These are phyloP conservation scores for Styela plicata DNA, from an alignment of 23 tunicate species.

Conservation along the genomic window DNA sequence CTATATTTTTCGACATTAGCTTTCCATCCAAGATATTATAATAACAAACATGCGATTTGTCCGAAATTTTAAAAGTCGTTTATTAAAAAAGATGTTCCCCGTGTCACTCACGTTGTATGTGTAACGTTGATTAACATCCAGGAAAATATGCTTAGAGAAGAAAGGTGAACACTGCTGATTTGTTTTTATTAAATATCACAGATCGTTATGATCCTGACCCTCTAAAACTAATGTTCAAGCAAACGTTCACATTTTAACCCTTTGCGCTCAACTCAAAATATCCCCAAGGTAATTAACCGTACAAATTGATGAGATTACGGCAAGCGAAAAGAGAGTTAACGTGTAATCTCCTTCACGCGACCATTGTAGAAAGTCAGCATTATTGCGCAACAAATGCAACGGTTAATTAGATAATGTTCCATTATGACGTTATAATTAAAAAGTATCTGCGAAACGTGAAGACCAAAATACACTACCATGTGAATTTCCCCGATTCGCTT, in stretches of 20 bases:
- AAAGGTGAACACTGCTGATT: background rate
- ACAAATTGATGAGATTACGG: background rate
- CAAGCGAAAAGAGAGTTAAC: background rate
- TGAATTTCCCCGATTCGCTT: no score
- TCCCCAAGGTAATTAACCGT: background rate
- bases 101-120: background rate
- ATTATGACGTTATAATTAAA: background rate
- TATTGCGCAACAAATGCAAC: background rate
- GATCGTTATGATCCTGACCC: background rate
- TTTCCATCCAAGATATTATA: background rate
- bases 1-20: background rate
- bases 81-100: background rate
- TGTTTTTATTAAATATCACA: background rate
- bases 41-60: background rate
- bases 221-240: background rate
- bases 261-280: background rate
- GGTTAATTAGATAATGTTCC: background rate
- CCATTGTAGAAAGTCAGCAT: background rate
- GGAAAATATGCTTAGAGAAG: background rate
- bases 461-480: no score
- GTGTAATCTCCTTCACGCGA: background rate
- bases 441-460: background rate
- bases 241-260: background rate
- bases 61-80: background rate
- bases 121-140: background rate